Evolutionary conservation across 2,888 invertebrate species (phyloP), one percentile per base, ranked within the genome.

Genomic region (Pollenia angustigena): DNA sequence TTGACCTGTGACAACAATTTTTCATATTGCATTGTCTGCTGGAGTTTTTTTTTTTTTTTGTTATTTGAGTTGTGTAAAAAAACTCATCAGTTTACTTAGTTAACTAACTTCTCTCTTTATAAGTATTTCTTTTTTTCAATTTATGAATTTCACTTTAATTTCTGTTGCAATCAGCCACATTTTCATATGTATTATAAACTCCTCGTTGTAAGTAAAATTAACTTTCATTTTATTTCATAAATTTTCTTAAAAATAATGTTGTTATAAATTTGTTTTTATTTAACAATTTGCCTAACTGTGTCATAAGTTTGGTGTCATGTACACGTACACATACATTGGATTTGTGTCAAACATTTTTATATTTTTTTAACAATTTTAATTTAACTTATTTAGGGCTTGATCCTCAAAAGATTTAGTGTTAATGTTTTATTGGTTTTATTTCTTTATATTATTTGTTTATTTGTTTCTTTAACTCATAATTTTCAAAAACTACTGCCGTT

Each of bases 1-100:
- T 76, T 86, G 86, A 86, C 86, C 86, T 80, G 83, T 86, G 82
- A 80, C 86, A 86, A 86, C 82, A 54, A 71, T 83, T 80, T 83
- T 85, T 81, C 81, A 66, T 85, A 42, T 54, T 50, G 32, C 40
- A 44, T 81, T 74, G n/a, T 81, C 32, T 32, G 32, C 6, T 32
- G 32, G 32, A 32, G 32, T 32, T 32, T 32, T 18, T 11, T 9
- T 54, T 18, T 66, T 52, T 9, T 54, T 18, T 66, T 52, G 56
- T 56, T 42, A 18, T 60, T 50, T 16, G n/a, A 54, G 12, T 54
- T 46, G 52, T 32, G 44, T 64, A 18, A 44, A 64, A 10, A 62
- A 40, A 44, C 44, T 32, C 44, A n/a, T 56, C 69, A 58, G 50
- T 71, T 44, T 69, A 44, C 40, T 69, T 60, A 16, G 54, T 76